Conservation (phyloP, 2,113 vertebrate genomes). For the Crotalus tigris region DNA sequence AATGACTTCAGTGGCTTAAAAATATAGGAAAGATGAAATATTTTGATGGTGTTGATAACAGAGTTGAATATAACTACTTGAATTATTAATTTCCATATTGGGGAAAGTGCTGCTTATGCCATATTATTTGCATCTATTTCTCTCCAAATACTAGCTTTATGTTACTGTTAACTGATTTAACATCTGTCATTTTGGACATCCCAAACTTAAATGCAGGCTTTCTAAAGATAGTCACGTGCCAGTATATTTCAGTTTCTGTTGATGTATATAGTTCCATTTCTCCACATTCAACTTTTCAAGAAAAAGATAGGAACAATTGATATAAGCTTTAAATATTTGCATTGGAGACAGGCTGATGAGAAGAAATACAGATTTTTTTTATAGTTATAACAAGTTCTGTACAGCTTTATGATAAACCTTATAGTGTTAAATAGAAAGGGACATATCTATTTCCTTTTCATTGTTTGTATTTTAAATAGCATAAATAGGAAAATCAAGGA, state of each 20-base stretch:
- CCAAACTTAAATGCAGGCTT: not conserved
- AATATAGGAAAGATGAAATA: not conserved
- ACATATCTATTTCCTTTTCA: not conserved
- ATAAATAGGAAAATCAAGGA: not conserved
- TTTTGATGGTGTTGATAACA: not conserved
- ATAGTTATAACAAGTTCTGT: not conserved
- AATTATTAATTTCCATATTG: not conserved
- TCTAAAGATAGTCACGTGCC: not conserved
- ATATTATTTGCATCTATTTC: not conserved
- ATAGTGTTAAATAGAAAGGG: not conserved
- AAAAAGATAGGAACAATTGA: no score
- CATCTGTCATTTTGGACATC: not conserved
- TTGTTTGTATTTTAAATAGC: not conserved
- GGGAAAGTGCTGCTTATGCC: not conserved
- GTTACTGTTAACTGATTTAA: not conserved
- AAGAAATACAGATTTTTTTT: not conserved
- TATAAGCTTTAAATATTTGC: not conserved
- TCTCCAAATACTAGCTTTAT: not conserved
- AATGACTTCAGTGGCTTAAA: not conserved
- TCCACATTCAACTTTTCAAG: not conserved
- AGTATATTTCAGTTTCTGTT: not conserved
- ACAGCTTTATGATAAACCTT: not conserved
- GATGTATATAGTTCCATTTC: not conserved
- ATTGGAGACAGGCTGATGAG: not conserved
- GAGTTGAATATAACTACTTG: not conserved